Base-by-base conservation (phyloP, 2,797 vertebrate genomes). In the Pantherophis alleghaniensis region DNA sequence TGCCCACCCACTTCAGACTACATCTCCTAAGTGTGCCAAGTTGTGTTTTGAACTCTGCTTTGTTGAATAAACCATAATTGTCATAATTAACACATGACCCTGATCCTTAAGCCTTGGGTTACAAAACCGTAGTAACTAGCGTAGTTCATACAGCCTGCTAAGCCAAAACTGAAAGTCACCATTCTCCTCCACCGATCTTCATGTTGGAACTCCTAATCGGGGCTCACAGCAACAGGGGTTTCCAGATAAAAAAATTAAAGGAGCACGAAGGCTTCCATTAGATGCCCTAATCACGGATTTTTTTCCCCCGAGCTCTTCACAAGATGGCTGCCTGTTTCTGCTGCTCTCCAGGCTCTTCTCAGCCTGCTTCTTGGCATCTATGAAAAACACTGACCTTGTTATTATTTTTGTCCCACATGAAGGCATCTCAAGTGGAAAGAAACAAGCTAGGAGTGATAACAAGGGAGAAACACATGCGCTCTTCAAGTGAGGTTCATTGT, bases 341-440 rank as follows among this genome's bases (percentile, higher is more conserved):
- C n/a, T 56, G 24, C 47, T 79, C 59, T 61, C n/a, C 24, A 26
- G 86, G 28, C 37, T 24, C 4, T 88, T 47, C 18, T 13, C 20
- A 42, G 24, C 55, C 37, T 51, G 1, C 66, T 51, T 18, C 37
- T 7, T 91, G 86, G 86, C 66, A 26, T 22, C 42, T 22, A 28
- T 7, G 89, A 69, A 86, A 94, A 92, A 94, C 4, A 18, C 28
- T 51, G 89, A 92, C 88, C 32, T 91, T 83, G 61, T 26, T 89
- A 90, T 89, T 93, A 91, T 93, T 91, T 89, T 24, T 18, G 90
- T 86, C 47, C 66, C 5, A 24, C 9, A 56, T 10, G 92, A 93
- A 93, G 83, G 87, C 47, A 55, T 91, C 86, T 92, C 89, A 63
- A 88, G 63, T 92, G 89, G 89, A 88, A 57, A 79, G 63, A 90